Evolutionary conservation across 1,140 invertebrate species (phyloP), one percentile per base, ranked within the genome.

Genomic region (Bombus waltoni): DNA sequence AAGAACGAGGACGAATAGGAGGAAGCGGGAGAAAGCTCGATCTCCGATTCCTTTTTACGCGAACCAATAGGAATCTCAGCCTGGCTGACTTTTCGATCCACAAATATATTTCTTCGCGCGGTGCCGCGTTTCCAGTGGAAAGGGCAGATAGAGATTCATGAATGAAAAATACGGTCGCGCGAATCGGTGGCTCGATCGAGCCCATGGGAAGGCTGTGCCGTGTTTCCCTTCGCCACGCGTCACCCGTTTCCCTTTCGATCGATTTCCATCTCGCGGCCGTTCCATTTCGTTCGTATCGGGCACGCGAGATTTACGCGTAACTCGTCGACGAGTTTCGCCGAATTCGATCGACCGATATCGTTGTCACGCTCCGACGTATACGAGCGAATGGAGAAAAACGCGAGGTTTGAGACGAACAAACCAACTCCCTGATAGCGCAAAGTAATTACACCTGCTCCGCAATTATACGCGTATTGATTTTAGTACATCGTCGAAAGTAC

Each of bases 341-440:
- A 72, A 80, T 85, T 85, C 83, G 72, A 80, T 85, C 83, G 71
- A 59, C 76, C 28, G 66, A 79, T 80, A 80, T 59, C 75, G 53
- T 42, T 40, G 83, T 79, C 68, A 80, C 59, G 40, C 8, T 32
- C 13, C 13, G 80, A 74, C 13, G 57, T 38, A 1, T 3, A 3
- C 2, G 5, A 18, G 0, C n/a, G 73, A 59, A 59, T 13, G 13
- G 66, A 38, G n/a, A 70, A 11, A 22, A 32, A 11, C 0, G 15
- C 5, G 1, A 18, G 15, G 15, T 47, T 18, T 15, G 47, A 18
- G 1, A 15, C 47, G 15, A 47, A 47, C 15, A 47, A 47, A 47
- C 1, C 5, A 53, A 53, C 18, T 18, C 15, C 0, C 18, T 5
- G 47, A 53, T 18, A 32, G 32, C 15, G 5, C 6, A 1, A 53